Conservation (phyloP, 2,113 vertebrate species). For the Cryptoleucopteryx plumbea region DNA sequence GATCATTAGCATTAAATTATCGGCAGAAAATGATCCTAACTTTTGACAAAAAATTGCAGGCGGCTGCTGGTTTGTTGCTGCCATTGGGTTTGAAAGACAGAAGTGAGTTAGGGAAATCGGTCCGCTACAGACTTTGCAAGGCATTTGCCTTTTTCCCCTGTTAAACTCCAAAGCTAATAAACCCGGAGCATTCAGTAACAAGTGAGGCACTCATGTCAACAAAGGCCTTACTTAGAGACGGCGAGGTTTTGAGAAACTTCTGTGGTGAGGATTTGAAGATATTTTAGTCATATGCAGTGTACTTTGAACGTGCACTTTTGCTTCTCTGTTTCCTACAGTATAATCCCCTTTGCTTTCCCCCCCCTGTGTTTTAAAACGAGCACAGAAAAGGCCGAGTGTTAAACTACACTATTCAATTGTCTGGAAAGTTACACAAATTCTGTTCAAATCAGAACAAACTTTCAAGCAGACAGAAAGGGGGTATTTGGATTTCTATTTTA, state of each 20-base stretch:
- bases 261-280: conserved; percentile 46
- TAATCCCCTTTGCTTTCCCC: conserved; percentile 49
- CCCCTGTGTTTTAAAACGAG: conserved; percentile 57
- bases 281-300: conserved; percentile 21
- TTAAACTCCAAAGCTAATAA: conserved; percentile 54
- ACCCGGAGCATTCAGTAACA: background rate
- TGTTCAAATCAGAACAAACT: conserved; percentile 59
- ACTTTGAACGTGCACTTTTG: background rate
- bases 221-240: conserved; percentile 56
- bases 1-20: background rate
- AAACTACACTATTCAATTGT: conserved; percentile 40
- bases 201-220: conserved; percentile 60
- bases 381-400: conserved; percentile 59
- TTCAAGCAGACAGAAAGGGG: conserved; percentile 40
- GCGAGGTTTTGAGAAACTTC: conserved; percentile 48
- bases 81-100: background rate
- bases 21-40: background rate
- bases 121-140: background rate
- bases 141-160: conserved; percentile 17
- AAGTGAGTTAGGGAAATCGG: background rate
- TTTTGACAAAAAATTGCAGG: background rate
- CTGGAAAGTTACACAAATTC: conserved; percentile 52
- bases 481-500: conserved; percentile 11
- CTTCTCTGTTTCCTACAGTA: conserved; percentile 41
- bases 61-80: background rate